Evolutionary conservation across 2,888 invertebrate species (phyloP).

Genomic region (Therioaphis trifolii): DNA sequence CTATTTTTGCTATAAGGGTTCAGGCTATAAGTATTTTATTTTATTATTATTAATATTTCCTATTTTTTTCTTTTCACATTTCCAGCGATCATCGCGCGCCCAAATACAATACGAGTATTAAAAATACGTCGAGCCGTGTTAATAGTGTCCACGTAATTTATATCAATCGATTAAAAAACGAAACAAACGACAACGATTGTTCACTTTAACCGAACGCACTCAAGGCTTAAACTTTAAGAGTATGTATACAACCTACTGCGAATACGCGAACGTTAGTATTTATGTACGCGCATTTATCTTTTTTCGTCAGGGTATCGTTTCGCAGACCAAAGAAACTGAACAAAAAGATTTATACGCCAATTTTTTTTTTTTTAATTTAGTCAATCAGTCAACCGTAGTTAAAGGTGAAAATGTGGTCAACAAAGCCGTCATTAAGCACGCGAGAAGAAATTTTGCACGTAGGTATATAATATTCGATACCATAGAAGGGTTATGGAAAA

Average conservation of each 20-base stretch:
- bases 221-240: constrained; percentile 22
- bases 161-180: constrained; percentile 35
- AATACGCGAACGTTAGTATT: background rate
- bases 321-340: constrained; percentile 24
- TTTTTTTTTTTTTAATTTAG: background rate
- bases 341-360: constrained; percentile 44
- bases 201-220: constrained; percentile 60
- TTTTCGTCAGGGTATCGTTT: background rate
- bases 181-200: constrained; percentile 40
- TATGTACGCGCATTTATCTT: background rate
- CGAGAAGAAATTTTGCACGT: constrained; percentile 5
- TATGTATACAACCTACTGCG: background rate
- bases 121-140: background rate
- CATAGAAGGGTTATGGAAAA: background rate
- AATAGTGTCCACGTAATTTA: constrained; percentile 14
- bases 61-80: background rate
- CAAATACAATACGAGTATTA: background rate
- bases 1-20: background rate
- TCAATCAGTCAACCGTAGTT: background rate
- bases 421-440: background rate
- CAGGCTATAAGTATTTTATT: background rate
- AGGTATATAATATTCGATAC: background rate
- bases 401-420: constrained; percentile 1
- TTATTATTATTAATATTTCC: background rate
- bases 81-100: too few relatives aligned